Evolutionary conservation across 2,113 vertebrate species (phyloP), one percentile per base, ranked within the genome.

Genomic region (Sminthopsis crassicaudata): DNA sequence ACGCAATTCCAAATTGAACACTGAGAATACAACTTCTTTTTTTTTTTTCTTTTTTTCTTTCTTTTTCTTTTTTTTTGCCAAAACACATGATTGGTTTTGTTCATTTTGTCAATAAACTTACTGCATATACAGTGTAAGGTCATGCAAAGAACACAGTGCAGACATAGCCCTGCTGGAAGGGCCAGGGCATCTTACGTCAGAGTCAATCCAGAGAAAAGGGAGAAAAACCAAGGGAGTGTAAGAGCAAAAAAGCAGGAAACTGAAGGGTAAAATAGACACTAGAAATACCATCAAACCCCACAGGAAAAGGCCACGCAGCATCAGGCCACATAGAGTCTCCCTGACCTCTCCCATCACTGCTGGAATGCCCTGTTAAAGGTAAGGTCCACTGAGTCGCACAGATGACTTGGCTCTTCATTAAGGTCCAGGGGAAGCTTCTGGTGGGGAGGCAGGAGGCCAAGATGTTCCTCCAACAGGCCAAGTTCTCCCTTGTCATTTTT

Each of bases 81-180:
- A 98, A 98, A 98, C 97, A 97, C 95, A 92, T 76, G 88, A 93
- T 97, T 96, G 96, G 91, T 97, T 97, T 98, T 97, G 93, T 91
- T 97, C 98, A 97, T 96, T 96, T 98, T 97, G 98, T 97, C 53
- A 98, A 98, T 97, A 98, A 98, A 99, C 97, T 67, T 98, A 98
- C 98, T 94, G 53, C 98, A 97, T 98, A 98, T 98, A 97, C 97
- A 98, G 97, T 98, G 98, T 97, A 98, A 98, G 96, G 96, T 98
- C 98, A 99, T 99, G 98, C 98, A 99, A 98, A 97, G 89, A 98
- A 98, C 97, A 98, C 97, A 98, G 97, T 98, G 98, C 97, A 98
- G 98, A 98, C 97, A 98, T 97, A 98, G 92, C 97, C 97, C 96
- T 96, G 91, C 26, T 50, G 0, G 96, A 92, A 90, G 93, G 94